Evolutionary conservation across 2,113 vertebrate genomes (phyloP).

Genomic region (Leptocoma aspasia): DNA sequence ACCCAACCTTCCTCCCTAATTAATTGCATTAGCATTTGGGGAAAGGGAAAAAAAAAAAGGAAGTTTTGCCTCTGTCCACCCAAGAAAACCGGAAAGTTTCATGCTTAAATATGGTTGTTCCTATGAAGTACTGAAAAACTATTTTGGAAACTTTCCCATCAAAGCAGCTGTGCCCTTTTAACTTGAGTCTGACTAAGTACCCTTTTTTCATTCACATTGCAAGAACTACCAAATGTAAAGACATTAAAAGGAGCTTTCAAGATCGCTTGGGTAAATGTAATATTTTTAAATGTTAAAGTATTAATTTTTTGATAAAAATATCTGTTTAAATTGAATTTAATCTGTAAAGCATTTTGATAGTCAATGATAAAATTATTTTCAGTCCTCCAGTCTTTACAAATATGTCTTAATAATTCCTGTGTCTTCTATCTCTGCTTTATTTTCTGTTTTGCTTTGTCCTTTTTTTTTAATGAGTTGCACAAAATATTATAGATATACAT

Average conservation of each 20-base stretch:
- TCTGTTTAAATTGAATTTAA: background rate
- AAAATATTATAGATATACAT: background rate
- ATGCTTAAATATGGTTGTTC: background rate
- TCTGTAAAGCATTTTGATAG: background rate
- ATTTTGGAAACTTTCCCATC: background rate
- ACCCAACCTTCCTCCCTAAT: background rate
- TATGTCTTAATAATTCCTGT: background rate
- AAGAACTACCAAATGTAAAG: background rate
- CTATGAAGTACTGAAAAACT: background rate
- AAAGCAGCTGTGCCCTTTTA: background rate
- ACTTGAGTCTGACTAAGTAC: background rate
- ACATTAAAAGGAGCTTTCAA: background rate
- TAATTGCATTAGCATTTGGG: background rate
- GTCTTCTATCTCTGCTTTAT: background rate
- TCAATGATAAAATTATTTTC: background rate
- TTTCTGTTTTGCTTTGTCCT: background rate
- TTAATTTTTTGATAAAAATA: background rate
- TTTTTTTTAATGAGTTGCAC: background rate
- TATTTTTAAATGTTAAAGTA: background rate
- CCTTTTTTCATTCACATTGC: background rate
- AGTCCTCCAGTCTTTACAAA: background rate
- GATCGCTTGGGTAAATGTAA: accelerated
- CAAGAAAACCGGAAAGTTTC: background rate
- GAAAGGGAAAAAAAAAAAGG: background rate
- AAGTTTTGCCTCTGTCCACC: background rate